Evolutionary conservation across 2,888 invertebrate genomes (phyloP).

Genomic region (Euzophera pinguis): DNA sequence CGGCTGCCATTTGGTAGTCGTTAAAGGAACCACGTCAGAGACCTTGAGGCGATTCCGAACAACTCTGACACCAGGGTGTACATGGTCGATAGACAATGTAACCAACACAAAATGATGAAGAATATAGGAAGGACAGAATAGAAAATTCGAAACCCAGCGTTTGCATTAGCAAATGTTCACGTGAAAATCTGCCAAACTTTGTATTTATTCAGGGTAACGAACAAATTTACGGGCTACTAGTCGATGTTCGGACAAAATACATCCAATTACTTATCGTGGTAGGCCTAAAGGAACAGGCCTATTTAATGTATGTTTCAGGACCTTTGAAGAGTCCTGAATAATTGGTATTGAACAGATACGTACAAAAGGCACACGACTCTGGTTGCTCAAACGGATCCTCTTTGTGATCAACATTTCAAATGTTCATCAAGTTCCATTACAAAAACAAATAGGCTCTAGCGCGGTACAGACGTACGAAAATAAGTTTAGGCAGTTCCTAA

Average conservation of each 20-base stretch:
- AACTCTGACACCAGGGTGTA: no score
- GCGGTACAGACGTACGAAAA: conserved; percentile 66
- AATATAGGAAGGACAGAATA: conserved; percentile 1
- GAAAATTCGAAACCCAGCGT: conserved; percentile 13
- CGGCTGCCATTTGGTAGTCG: no score
- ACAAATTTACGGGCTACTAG: conserved; percentile 51
- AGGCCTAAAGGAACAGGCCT: conserved; percentile 45
- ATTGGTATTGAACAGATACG: conserved; percentile 43
- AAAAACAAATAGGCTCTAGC: conserved; percentile 56
- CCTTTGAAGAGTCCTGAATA: conserved; percentile 48
- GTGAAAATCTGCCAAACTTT: conserved; percentile 38
- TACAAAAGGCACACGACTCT: conserved; percentile 30
- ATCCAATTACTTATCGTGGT: conserved; percentile 55
- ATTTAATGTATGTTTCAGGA: conserved; percentile 38
- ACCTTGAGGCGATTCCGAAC: no score
- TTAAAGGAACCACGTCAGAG: no score
- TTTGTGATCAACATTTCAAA: conserved; percentile 45
- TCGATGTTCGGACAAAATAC: conserved; percentile 54
- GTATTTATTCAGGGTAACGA: conserved; percentile 45
- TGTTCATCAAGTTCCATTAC: conserved; percentile 43
- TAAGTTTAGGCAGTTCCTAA: conserved; percentile 76
- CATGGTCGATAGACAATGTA: no score
- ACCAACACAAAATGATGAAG: no score
- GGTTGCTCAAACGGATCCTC: conserved; percentile 23
- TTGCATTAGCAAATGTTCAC: conserved; percentile 29